A percentile compares a stretch with the other conserved stretches of the same genome.
These are phyloP conservation scores for Ia io DNA, from an alignment of 2,113 vertebrate genomes.

Conservation along the genomic window DNA sequence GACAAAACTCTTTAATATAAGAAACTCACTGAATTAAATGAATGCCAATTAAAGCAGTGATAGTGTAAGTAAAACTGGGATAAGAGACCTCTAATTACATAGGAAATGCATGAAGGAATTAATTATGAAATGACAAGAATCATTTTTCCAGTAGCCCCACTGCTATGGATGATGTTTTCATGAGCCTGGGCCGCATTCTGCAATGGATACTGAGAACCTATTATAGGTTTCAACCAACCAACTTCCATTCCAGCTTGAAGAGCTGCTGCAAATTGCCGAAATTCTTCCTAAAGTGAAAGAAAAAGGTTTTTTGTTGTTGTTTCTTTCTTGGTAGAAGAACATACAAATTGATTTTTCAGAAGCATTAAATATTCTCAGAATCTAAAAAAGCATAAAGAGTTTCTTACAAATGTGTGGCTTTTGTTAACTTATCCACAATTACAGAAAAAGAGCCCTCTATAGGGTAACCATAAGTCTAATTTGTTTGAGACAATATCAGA, in stretches of 20 bases:
- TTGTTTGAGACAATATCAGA: background rate
- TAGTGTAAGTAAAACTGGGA: background rate
- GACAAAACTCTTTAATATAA: constrained; percentile 12
- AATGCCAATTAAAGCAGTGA: constrained; percentile 14
- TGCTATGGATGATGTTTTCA: constrained; percentile 82
- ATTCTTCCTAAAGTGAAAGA: constrained; percentile 81
- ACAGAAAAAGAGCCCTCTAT: background rate
- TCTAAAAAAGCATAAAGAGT: background rate
- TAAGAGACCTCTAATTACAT: background rate
- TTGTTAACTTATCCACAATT: background rate
- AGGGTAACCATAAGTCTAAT: background rate
- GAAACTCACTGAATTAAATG: constrained; percentile 27
- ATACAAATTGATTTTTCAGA: background rate
- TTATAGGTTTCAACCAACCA: constrained; percentile 86
- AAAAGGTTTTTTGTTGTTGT: background rate
- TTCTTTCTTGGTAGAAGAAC: background rate
- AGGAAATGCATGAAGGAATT: background rate
- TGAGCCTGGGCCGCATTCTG: constrained; percentile 84
- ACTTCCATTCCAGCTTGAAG: constrained; percentile 84
- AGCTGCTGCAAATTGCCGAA: constrained; percentile 73
- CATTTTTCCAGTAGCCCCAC: constrained; percentile 88
- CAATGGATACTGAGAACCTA: constrained; percentile 83
- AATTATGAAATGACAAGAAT: constrained; percentile 80
- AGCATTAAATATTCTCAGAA: background rate
- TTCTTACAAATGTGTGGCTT: background rate